Evolutionary conservation across 2,888 invertebrate genomes (phyloP).

Genomic region (Thumatha senex): DNA sequence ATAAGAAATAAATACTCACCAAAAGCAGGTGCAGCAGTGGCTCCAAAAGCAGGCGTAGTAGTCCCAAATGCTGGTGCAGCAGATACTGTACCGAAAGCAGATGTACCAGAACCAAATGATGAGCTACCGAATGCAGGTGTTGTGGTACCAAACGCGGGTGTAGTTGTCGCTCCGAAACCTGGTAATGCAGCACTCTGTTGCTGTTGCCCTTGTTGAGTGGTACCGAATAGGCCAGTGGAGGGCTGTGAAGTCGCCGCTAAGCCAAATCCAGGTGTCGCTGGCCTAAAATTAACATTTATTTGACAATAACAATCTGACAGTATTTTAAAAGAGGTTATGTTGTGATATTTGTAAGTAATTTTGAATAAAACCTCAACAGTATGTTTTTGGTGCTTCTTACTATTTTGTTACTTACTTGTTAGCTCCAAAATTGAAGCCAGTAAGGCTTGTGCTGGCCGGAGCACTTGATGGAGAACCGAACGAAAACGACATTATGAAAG

Average conservation of each 20-base stretch:
- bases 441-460: conserved; percentile 66
- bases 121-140: conserved; percentile 51
- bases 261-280: conserved; percentile 66
- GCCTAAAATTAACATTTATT: conserved; percentile 42
- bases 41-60: conserved; percentile 44
- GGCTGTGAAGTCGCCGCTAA: conserved; percentile 57
- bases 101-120: conserved; percentile 53
- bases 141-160: conserved; percentile 43
- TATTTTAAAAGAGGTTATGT: conserved; percentile 1
- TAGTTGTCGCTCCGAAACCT: conserved; percentile 38
- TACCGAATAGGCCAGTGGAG: conserved; percentile 62
- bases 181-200: conserved; percentile 13
- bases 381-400: background rate
- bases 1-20: conserved; percentile 16
- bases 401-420: conserved; percentile 62
- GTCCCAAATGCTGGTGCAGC: conserved; percentile 40
- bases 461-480: conserved; percentile 78
- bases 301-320: conserved; percentile 6
- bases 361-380: background rate
- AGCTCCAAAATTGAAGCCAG: conserved; percentile 75
- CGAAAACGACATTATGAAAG: conserved; percentile 66
- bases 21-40: conserved; percentile 39
- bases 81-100: conserved; percentile 51
- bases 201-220: conserved; percentile 41
- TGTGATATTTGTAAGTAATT: background rate